Evolutionary conservation across 2,888 invertebrate species (phyloP).

Genomic region (Rhimphoctona megacephalus): DNA sequence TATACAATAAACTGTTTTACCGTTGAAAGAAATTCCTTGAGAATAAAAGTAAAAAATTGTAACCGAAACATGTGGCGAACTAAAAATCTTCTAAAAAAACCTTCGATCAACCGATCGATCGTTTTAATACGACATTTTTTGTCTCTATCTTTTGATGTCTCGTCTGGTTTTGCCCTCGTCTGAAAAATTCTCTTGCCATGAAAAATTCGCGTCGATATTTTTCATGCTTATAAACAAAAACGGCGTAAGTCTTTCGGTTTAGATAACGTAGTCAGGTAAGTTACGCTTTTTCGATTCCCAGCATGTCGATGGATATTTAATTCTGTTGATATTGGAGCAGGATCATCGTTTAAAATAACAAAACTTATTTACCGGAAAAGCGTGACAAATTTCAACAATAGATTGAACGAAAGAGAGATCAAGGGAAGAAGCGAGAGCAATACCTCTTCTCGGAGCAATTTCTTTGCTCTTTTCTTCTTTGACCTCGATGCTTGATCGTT

Average conservation of each 20-base stretch:
- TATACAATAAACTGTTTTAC: conserved; percentile 9
- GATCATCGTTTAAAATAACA: conserved; percentile 76
- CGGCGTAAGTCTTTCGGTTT: not conserved
- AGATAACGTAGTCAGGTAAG: not conserved
- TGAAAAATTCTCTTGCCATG: not conserved
- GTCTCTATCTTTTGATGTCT: not conserved
- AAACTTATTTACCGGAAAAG: conserved; percentile 67
- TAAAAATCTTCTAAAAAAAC: not conserved
- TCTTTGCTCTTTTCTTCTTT: conserved; percentile 1
- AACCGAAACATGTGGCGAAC: not conserved
- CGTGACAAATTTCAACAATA: conserved; percentile 76
- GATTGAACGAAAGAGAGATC: conserved; percentile 21
- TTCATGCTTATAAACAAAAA: not conserved
- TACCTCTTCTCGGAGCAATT: not conserved
- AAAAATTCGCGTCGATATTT: not conserved
- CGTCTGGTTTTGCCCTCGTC: not conserved
- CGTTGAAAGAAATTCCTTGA: conserved; percentile 63
- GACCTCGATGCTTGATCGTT: not conserved
- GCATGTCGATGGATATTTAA: not conserved
- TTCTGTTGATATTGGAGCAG: conserved; percentile 59
- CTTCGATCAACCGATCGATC: not conserved
- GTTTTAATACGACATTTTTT: not conserved
- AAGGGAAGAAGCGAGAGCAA: conserved; percentile 29
- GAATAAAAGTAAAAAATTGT: conserved; percentile 50
- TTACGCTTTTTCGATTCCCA: not conserved